Conservation (phyloP, 2,888 invertebrate species). For the Ophion ventricosus region DNA sequence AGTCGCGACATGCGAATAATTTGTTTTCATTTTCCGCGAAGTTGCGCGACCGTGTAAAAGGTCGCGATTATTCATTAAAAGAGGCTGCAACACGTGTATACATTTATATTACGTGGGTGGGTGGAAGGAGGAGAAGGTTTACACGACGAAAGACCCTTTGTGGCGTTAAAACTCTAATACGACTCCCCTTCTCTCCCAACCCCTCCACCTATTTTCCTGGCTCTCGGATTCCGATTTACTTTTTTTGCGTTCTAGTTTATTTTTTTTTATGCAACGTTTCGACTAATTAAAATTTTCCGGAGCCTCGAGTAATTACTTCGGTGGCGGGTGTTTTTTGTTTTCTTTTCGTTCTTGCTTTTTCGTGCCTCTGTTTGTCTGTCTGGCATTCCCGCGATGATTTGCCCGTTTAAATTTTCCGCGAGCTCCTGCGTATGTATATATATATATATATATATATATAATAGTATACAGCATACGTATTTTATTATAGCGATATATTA, state of each 20-base stretch:
- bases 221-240: slow-evolving; percentile 17
- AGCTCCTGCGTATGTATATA: background rate
- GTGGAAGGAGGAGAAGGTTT: background rate
- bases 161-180: background rate
- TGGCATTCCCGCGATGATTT: background rate
- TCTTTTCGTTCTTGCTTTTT: background rate
- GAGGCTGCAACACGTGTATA: slow-evolving; percentile 13
- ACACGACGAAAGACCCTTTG: slow-evolving; percentile 28
- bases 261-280: slow-evolving; percentile 39
- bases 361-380: slow-evolving; percentile 16
- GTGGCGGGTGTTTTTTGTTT: slow-evolving; percentile 12
- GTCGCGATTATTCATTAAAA: slow-evolving; percentile 52
- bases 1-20: background rate
- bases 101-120: no score
- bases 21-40: background rate
- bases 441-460: no score
- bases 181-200: background rate
- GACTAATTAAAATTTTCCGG: slow-evolving; percentile 61
- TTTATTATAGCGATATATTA: no score
- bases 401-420: slow-evolving; percentile 14
- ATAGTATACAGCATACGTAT: no score
- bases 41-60: slow-evolving; percentile 7
- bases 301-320: slow-evolving; percentile 55
- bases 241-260: slow-evolving; percentile 1
- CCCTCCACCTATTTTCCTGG: background rate